These are phyloP conservation scores for Coregonus ussuriensis DNA, from an alignment of 2,797 vertebrate genomes.

Conservation along the genomic window DNA sequence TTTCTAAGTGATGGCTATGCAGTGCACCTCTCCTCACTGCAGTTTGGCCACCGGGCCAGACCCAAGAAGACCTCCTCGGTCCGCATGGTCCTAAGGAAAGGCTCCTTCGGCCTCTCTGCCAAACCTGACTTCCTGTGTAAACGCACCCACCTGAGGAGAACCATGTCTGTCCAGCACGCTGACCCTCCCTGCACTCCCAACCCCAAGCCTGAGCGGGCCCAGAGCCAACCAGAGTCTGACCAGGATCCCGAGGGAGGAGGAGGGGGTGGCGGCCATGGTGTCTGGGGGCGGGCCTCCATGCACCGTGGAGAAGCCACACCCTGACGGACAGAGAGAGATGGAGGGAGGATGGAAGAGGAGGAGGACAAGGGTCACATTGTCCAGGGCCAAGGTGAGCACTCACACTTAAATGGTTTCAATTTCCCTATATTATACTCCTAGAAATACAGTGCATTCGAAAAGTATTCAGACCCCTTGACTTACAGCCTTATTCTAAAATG, in stretches of 20 bases:
- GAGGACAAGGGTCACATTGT: constrained; percentile 34
- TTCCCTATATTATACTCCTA: too few species aligned
- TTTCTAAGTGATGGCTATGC: constrained; percentile 97
- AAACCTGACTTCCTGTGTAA: constrained; percentile 97
- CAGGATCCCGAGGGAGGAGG: constrained; percentile 84
- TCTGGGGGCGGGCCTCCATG: constrained; percentile 73
- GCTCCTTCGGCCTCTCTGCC: constrained; percentile 92
- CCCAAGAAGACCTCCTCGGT: constrained; percentile 92
- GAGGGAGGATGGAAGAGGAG: constrained; percentile 34
- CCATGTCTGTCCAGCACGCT: constrained; percentile 96
- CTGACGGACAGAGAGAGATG: constrained; percentile 53
- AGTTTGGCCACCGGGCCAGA: constrained; percentile 88
- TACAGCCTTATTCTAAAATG: too few species aligned
- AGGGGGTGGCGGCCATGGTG: constrained; percentile 68
- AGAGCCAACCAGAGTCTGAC: constrained; percentile 97
- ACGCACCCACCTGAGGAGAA: constrained; percentile 91
- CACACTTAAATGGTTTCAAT: neutral
- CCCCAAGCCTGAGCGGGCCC: constrained; percentile 95
- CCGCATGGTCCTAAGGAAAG: constrained; percentile 93
- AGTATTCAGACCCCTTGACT: too few species aligned
- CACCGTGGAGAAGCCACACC: constrained; percentile 80
- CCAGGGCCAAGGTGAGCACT: constrained; percentile 57
- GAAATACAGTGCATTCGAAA: too few species aligned
- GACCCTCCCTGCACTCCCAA: constrained; percentile 85
- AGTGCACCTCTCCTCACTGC: constrained; percentile 88